Percentiles rank a stretch among this genome's conserved stretches.
These are phyloP conservation scores for Apoda limacodes DNA, from an alignment of 2,888 invertebrate species.

Conservation along the genomic window DNA sequence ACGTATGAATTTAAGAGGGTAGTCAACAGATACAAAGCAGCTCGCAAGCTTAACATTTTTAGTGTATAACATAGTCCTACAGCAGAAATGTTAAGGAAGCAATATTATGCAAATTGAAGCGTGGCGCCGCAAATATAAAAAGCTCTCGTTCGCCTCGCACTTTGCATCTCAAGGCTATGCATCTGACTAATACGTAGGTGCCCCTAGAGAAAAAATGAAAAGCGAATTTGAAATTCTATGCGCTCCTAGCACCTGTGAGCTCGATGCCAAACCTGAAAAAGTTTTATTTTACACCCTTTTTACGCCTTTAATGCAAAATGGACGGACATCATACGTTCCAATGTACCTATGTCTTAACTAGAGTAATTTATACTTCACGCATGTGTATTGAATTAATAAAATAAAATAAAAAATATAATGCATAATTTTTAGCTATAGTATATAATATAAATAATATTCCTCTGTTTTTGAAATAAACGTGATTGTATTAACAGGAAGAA, in stretches of 20 bases:
- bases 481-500: too few species aligned
- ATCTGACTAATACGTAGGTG: conserved; percentile 58
- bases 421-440: too few species aligned
- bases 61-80: conserved; percentile 35
- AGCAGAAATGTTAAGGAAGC: conserved; percentile 64
- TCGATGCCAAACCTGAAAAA: too few species aligned
- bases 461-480: too few species aligned
- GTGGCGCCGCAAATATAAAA: conserved; percentile 65
- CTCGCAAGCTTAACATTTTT: background rate
- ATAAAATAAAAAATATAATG: too few species aligned
- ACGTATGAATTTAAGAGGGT: conserved; percentile 22
- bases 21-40: conserved; percentile 20
- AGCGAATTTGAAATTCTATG: conserved; percentile 64
- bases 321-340: too few species aligned
- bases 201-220: conserved; percentile 63
- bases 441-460: too few species aligned
- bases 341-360: too few species aligned
- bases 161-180: conserved; percentile 69
- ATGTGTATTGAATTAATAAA: too few species aligned
- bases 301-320: too few species aligned
- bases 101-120: conserved; percentile 68
- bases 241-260: conserved; percentile 43
- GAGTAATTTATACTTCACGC: too few species aligned
- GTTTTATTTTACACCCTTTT: too few species aligned
- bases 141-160: conserved; percentile 57